A percentile compares a stretch with the other conserved stretches of the same genome.
These are phyloP conservation scores for Temnothorax ravouxi DNA, from an alignment of 2,888 invertebrate genomes.

Conservation along the genomic window DNA sequence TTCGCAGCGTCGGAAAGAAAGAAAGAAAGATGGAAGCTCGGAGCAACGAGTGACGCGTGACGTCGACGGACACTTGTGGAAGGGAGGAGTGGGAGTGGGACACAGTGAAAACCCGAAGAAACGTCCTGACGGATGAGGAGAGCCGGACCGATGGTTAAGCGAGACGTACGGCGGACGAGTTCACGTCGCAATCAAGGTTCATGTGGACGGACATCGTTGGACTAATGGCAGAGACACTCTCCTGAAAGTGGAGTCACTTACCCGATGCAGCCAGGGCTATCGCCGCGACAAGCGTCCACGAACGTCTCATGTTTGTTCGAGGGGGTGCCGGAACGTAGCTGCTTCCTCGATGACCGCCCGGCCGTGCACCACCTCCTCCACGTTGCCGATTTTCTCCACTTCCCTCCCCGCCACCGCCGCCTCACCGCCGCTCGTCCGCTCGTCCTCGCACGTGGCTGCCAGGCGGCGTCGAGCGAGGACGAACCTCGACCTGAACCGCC, in stretches of 20 bases:
- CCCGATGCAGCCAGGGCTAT: conserved; percentile 86
- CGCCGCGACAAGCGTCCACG: conserved; percentile 85
- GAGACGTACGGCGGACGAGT: conserved; percentile 57
- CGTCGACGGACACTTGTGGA: conserved; percentile 52
- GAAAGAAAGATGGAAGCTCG: conserved; percentile 27
- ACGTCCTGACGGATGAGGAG: neutral
- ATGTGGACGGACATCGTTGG: conserved; percentile 11
- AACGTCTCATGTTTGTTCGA: conserved; percentile 83
- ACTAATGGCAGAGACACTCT: conserved; percentile 28
- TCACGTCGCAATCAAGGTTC: conserved; percentile 30
- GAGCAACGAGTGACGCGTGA: conserved; percentile 43
- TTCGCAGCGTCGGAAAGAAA: neutral
- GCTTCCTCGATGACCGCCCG: conserved; percentile 69
- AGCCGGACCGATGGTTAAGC: neutral
- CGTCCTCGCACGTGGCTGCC: conserved; percentile 76
- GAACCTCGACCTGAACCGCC: conserved; percentile 48
- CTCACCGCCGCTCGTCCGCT: conserved; percentile 66
- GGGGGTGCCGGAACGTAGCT: conserved; percentile 61
- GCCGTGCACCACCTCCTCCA: conserved; percentile 64
- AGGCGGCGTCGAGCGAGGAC: conserved; percentile 62
- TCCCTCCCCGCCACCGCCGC: conserved; percentile 62
- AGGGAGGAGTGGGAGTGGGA: conserved; percentile 36
- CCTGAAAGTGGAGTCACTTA: conserved; percentile 76
- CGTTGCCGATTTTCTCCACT: conserved; percentile 68
- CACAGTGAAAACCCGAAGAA: neutral